Evolutionary conservation across 2,113 vertebrate genomes (phyloP).

Genomic region (Sphyrna mokarran): DNA sequence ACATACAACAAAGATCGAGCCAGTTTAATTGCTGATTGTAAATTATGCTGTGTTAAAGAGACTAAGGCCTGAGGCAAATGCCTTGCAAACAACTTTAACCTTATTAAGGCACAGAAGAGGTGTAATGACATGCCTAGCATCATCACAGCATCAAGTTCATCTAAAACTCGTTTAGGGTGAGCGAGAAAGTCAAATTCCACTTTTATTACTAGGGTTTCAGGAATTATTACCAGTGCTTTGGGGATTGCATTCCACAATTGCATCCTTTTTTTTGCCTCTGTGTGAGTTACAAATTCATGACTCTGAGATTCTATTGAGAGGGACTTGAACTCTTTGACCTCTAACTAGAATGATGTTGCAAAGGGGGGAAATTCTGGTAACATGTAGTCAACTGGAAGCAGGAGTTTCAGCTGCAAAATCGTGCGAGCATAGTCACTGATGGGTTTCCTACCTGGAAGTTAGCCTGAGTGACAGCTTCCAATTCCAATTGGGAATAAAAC

Average conservation of each 20-base stretch:
- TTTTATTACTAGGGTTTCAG: neutral
- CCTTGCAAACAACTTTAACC: neutral
- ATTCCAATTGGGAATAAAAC: neutral
- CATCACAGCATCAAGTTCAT: neutral
- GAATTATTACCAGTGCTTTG: neutral
- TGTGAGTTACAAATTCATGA: neutral
- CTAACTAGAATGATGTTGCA: too few species aligned
- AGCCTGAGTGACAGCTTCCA: neutral
- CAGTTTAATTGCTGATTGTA: neutral
- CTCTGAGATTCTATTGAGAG: neutral
- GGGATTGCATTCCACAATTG: neutral
- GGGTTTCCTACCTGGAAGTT: too few species aligned
- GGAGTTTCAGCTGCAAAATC: neutral
- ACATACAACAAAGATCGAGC: neutral
- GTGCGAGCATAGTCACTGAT: too few species aligned
- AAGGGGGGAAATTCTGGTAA: neutral
- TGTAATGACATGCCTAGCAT: neutral
- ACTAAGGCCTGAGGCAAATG: neutral
- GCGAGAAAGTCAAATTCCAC: slow-evolving; percentile 3
- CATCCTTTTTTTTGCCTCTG: neutral
- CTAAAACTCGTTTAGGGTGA: neutral
- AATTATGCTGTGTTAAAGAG: neutral
- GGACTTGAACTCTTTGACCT: neutral
- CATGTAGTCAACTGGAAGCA: neutral
- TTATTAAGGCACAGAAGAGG: neutral